phyloP scores from a whole-genome alignment of 2,797 vertebrate species.

The Paedocypris micromegethes region DNA sequence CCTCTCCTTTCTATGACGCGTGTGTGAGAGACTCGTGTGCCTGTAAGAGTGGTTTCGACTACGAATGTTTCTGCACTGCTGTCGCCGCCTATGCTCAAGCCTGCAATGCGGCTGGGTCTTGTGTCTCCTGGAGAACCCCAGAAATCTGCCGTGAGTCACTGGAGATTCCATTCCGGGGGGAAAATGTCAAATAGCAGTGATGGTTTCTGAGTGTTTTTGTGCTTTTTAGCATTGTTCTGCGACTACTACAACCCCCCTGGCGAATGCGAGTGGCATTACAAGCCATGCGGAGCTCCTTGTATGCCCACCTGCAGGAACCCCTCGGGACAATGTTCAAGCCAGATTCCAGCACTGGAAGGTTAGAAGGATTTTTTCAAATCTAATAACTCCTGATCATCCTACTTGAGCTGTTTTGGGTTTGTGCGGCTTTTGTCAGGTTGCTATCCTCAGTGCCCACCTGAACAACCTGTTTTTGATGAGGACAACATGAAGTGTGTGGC shows the following conservation, averaged over 20 bases:
- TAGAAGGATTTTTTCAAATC: conserved; percentile 16
- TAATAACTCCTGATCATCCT: neutral
- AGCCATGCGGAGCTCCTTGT: conserved; percentile 80
- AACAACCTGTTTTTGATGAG: conserved; percentile 81
- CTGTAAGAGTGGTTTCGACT: conserved; percentile 83
- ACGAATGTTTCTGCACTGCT: conserved; percentile 87
- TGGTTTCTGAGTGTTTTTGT: neutral
- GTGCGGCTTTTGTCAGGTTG: conserved; percentile 69
- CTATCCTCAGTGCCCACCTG: conserved; percentile 81
- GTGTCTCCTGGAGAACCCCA: conserved; percentile 83
- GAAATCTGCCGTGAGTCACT: conserved; percentile 84
- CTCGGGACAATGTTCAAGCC: conserved; percentile 70
- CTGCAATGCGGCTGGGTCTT: conserved; percentile 76
- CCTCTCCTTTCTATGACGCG: conserved; percentile 78
- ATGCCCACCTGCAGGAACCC: conserved; percentile 87
- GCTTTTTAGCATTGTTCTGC: conserved; percentile 82
- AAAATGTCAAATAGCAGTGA: too few relatives aligned
- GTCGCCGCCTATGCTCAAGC: conserved; percentile 86
- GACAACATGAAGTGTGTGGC: conserved; percentile 80
- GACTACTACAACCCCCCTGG: conserved; percentile 83
- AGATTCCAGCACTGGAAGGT: conserved; percentile 83
- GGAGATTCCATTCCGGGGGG: neutral
- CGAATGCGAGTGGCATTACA: conserved; percentile 87
- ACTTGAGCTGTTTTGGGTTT: too few relatives aligned
- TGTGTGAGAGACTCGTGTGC: conserved; percentile 85